Percentiles rank a stretch among this genome's conserved stretches.
These are phyloP conservation scores for Xyrichtys novacula DNA, from an alignment of 2,797 vertebrate genomes.

Conservation along the genomic window DNA sequence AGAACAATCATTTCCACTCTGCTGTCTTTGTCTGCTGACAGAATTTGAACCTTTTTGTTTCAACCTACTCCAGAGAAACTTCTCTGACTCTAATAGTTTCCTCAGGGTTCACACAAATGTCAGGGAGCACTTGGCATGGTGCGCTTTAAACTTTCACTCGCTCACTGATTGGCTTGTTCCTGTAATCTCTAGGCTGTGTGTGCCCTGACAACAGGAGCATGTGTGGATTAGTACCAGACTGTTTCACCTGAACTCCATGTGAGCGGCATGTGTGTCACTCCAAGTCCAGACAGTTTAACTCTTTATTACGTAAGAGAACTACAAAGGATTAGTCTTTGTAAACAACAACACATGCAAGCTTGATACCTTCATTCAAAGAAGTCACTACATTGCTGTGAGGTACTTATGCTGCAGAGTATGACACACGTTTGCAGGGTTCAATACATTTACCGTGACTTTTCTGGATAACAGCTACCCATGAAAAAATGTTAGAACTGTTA, in stretches of 20 bases:
- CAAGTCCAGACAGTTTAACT: slow-evolving; percentile 28
- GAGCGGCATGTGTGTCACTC: slow-evolving; percentile 31
- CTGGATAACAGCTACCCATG: no score
- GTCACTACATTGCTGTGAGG: not conserved
- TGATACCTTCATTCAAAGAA: not conserved
- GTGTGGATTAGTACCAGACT: slow-evolving; percentile 15
- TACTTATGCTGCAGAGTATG: no score
- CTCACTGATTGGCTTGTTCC: not conserved
- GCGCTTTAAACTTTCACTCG: not conserved
- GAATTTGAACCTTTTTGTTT: no score
- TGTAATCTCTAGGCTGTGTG: not conserved
- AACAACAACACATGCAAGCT: slow-evolving; percentile 2
- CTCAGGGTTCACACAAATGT: not conserved
- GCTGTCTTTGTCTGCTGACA: no score
- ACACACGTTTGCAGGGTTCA: no score
- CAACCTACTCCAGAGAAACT: no score
- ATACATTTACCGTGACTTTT: no score
- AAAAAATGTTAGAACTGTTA: no score
- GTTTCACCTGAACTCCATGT: slow-evolving; percentile 26
- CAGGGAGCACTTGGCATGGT: no score
- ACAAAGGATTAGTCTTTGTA: slow-evolving; percentile 33
- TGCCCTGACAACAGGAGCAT: slow-evolving; percentile 1
- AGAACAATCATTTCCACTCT: no score
- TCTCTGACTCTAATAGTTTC: no score
- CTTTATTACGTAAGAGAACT: slow-evolving; percentile 41